Evolutionary conservation across 2,797 vertebrate species (phyloP).

Genomic region (Lepilemur ruficaudatus): DNA sequence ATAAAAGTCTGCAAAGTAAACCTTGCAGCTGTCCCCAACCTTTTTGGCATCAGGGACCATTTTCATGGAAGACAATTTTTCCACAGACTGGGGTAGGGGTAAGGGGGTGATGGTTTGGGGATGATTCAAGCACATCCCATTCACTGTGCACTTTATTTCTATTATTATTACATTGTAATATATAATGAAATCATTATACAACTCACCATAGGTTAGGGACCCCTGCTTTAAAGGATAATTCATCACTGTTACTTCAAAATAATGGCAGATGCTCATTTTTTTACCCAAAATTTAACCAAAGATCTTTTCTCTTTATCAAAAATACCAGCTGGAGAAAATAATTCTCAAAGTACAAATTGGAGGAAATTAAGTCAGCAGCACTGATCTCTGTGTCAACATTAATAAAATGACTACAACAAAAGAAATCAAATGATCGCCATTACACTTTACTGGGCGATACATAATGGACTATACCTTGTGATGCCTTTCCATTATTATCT

Average conservation of each 20-base stretch:
- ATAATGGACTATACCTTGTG: not conserved
- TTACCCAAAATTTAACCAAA: not conserved
- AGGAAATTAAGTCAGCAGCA: slow-evolving; percentile 29
- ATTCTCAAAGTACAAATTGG: slow-evolving; percentile 1
- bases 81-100: too few species aligned
- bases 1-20: not conserved
- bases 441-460: not conserved
- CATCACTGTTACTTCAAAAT: not conserved
- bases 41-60: too few species aligned
- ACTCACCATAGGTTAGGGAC: not conserved
- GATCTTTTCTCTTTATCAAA: not conserved
- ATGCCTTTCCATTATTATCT: not conserved
- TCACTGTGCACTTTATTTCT: too few species aligned
- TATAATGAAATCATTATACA: too few species aligned
- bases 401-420: not conserved
- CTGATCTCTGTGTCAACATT: not conserved
- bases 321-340: not conserved
- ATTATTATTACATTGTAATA: too few species aligned
- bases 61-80: too few species aligned
- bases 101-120: too few species aligned
- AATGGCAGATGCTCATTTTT: not conserved
- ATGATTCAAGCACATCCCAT: too few species aligned
- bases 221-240: not conserved
- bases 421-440: not conserved
- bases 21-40: not conserved